These are phyloP conservation scores for Phylloscopus whistleri DNA, from an alignment of 2,113 vertebrate genomes.

Conservation along the genomic window DNA sequence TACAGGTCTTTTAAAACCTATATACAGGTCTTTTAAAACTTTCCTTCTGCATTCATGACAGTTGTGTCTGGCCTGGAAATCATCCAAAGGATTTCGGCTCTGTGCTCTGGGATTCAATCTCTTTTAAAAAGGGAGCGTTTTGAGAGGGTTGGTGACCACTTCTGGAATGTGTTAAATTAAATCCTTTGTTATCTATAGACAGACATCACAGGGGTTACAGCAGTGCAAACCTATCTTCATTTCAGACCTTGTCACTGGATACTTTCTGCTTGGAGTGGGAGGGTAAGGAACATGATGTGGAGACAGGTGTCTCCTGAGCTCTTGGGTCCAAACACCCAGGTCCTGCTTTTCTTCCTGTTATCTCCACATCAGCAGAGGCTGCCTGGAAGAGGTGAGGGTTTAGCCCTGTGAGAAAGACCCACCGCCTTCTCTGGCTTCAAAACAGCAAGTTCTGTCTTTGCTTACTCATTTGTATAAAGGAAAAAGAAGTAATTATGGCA, in stretches of 20 bases:
- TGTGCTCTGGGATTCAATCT: not conserved
- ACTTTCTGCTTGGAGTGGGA: not conserved
- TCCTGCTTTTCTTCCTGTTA: not conserved
- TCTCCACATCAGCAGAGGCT: not conserved
- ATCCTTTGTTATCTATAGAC: not conserved
- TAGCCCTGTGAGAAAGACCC: not conserved
- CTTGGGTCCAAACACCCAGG: not conserved
- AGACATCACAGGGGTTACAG: not conserved
- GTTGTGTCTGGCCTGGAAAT: not conserved
- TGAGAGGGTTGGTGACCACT: not conserved
- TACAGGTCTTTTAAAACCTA: not conserved
- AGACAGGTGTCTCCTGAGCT: not conserved
- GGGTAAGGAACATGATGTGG: not conserved
- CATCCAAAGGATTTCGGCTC: not conserved
- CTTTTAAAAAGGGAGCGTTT: not conserved
- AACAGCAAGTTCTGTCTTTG: not conserved
- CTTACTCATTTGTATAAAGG: constrained; percentile 31
- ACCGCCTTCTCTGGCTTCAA: not conserved
- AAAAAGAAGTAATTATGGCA: not conserved
- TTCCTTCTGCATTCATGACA: not conserved
- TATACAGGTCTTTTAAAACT: not conserved
- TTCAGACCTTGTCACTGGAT: constrained; percentile 14
- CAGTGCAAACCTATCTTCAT: not conserved
- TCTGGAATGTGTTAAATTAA: constrained; percentile 26
- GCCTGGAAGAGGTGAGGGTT: not conserved